phyloP scores from a whole-genome alignment of 2,888 invertebrate species.

The Drosophila ustulata region DNA sequence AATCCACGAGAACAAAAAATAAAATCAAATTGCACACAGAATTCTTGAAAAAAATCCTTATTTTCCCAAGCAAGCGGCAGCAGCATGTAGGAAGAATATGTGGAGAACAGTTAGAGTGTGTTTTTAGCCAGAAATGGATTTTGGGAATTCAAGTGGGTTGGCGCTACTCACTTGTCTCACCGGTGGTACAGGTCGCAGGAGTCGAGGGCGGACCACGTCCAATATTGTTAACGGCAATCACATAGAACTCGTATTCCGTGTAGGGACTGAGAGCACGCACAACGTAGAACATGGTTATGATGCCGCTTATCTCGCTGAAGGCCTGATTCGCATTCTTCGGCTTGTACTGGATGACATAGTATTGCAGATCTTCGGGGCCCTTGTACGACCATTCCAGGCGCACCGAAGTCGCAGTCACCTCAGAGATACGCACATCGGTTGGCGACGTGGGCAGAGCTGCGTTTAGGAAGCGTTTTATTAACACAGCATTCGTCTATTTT shows the following conservation, averaged over 20 bases:
- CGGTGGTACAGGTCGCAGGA: constrained; percentile 96
- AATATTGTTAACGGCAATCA: constrained; percentile 97
- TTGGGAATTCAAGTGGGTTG: constrained; percentile 5
- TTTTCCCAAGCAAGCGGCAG: constrained; percentile 19
- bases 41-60: constrained; percentile 49
- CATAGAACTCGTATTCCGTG: constrained; percentile 98
- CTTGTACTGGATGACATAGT: constrained; percentile 98
- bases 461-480: not conserved
- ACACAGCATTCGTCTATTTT: not conserved
- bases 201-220: constrained; percentile 96
- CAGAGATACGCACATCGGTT: constrained; percentile 94
- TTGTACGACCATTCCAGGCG: constrained; percentile 97
- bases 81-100: constrained; percentile 32
- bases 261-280: constrained; percentile 96
- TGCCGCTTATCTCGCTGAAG: constrained; percentile 96
- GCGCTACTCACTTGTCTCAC: constrained; percentile 94
- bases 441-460: constrained; percentile 96
- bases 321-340: constrained; percentile 96
- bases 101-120: constrained; percentile 40
- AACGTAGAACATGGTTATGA: constrained; percentile 96
- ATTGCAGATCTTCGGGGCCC: constrained; percentile 95
- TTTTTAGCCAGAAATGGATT: constrained; percentile 24
- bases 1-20: constrained; percentile 24
- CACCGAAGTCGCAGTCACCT: constrained; percentile 97
- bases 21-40: constrained; percentile 45